Conservation (phyloP, 2,888 invertebrate genomes). For the Eulithis testata region DNA sequence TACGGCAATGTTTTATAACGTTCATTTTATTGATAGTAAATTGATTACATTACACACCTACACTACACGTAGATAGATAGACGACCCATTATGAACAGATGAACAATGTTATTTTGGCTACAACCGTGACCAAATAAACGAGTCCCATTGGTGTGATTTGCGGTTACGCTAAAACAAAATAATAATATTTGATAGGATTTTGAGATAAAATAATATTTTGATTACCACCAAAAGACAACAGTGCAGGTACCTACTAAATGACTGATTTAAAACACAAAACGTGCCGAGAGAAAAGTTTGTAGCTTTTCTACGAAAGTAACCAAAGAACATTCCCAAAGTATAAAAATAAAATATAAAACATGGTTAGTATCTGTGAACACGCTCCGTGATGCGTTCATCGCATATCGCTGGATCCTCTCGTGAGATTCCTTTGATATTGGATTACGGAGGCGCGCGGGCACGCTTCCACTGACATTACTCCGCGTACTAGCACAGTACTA, state of each 20-base stretch:
- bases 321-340: not conserved
- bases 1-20: constrained; percentile 6
- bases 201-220: too few relatives aligned
- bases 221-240: too few relatives aligned
- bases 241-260: too few relatives aligned
- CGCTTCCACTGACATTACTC: constrained; percentile 23
- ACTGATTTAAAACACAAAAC: too few relatives aligned
- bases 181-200: too few relatives aligned
- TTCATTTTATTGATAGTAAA: constrained; percentile 23
- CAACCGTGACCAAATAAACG: too few relatives aligned
- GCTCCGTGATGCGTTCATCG: not conserved
- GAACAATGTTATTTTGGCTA: too few relatives aligned
- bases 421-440: constrained; percentile 14
- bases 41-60: constrained; percentile 29
- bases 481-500: constrained; percentile 11
- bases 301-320: not conserved
- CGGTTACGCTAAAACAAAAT: too few relatives aligned
- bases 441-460: constrained; percentile 14
- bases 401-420: constrained; percentile 7
- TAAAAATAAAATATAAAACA: not conserved
- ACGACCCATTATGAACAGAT: too few relatives aligned
- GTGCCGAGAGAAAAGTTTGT: not conserved
- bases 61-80: not conserved
- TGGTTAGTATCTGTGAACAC: not conserved
- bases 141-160: too few relatives aligned